phyloP scores from a whole-genome alignment of 2,113 vertebrate genomes.

The Amphilophus citrinellus region DNA sequence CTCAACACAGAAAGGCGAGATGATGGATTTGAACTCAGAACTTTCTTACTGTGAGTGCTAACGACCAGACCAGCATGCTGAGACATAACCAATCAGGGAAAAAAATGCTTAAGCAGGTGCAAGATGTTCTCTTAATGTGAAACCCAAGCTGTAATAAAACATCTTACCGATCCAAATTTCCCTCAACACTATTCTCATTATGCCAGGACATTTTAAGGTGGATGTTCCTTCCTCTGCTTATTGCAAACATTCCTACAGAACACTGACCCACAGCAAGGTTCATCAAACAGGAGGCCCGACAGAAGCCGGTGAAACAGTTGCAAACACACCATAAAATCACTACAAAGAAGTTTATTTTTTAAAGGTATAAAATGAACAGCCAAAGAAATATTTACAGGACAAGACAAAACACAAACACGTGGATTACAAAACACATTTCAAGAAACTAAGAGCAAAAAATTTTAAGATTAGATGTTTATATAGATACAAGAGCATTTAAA shows the following conservation, averaged over 20 bases:
- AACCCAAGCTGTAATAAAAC: neutral
- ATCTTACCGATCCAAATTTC: neutral
- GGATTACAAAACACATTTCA: neutral
- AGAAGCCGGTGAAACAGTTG: neutral
- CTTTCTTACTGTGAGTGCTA: too few relatives aligned
- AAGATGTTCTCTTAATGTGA: too few relatives aligned
- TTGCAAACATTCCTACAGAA: neutral
- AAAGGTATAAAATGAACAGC: conserved; percentile 28
- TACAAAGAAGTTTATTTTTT: conserved; percentile 39
- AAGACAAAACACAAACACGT: conserved; percentile 7
- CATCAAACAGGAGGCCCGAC: neutral
- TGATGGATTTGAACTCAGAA: too few relatives aligned
- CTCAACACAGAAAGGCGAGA: too few relatives aligned
- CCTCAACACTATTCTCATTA: neutral
- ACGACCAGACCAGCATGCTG: too few relatives aligned
- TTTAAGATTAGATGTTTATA: neutral
- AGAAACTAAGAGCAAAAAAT: neutral
- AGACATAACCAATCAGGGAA: too few relatives aligned
- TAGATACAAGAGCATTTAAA: too few relatives aligned
- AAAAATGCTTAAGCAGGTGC: too few relatives aligned
- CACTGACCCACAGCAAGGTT: neutral
- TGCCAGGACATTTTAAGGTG: too few relatives aligned
- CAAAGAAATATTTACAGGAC: conserved; percentile 77
- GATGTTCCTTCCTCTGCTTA: neutral
- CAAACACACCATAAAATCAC: neutral